Evolutionary conservation across 2,113 vertebrate genomes (phyloP).

Genomic region (Cairina moschata): DNA sequence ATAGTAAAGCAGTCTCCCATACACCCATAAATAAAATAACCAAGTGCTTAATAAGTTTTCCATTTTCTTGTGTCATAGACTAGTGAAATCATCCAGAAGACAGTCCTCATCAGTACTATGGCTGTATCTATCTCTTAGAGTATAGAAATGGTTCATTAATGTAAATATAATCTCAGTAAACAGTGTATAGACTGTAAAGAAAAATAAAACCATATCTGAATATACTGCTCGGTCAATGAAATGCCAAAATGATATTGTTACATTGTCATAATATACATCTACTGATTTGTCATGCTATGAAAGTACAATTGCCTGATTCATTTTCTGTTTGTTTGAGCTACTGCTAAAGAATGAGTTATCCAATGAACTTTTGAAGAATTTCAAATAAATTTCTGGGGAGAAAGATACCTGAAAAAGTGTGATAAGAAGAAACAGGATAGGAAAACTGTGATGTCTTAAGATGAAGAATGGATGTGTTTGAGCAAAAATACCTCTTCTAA

Average conservation of each 20-base stretch:
- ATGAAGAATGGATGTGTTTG: neutral
- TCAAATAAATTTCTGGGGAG: neutral
- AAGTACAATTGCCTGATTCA: neutral
- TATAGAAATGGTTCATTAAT: neutral
- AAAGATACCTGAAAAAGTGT: neutral
- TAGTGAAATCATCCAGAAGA: neutral
- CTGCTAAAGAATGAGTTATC: neutral
- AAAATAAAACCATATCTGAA: neutral
- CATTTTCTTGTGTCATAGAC: neutral
- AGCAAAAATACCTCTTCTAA: neutral
- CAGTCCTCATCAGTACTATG: neutral
- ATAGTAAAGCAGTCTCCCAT: fast-evolving
- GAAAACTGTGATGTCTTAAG: neutral
- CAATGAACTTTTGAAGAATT: neutral
- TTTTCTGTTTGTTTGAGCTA: neutral
- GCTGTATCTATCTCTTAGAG: neutral
- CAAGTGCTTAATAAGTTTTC: neutral
- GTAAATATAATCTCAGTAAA: neutral
- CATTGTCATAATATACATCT: fast-evolving
- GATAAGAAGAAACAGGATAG: neutral
- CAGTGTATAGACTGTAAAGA: fast-evolving
- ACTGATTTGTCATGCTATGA: neutral
- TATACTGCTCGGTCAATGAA: neutral
- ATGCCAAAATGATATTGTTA: neutral
- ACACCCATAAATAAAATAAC: fast-evolving